phyloP scores from a whole-genome alignment of 2,888 invertebrate species.

The Leptura quadrifasciata region DNA sequence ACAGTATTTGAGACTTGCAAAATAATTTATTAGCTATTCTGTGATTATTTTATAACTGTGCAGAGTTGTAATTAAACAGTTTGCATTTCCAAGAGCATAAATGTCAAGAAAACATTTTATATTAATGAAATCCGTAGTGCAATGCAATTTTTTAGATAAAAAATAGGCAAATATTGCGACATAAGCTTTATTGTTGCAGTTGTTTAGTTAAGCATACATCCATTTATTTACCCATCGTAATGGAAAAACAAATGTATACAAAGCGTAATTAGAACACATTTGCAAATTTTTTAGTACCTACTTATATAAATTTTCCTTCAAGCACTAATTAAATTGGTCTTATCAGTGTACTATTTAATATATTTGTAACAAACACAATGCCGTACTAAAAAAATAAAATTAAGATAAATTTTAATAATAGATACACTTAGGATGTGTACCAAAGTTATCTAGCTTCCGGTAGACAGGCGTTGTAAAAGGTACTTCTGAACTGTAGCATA shows the following conservation, averaged over 20 bases:
- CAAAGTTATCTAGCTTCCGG: constrained; percentile 30
- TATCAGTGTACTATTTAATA: constrained; percentile 25
- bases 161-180: constrained; percentile 15
- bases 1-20: not conserved
- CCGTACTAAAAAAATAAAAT: constrained; percentile 31
- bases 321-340: constrained; percentile 16
- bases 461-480: constrained; percentile 9
- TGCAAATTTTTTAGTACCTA: constrained; percentile 18
- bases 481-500: constrained; percentile 1
- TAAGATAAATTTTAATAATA: constrained; percentile 38
- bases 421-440: constrained; percentile 35
- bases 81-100: not conserved
- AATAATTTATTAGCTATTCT: not conserved
- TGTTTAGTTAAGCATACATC: constrained; percentile 20
- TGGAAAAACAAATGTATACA: constrained; percentile 29
- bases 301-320: constrained; percentile 31
- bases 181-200: constrained; percentile 8
- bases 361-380: constrained; percentile 19
- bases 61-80: not conserved
- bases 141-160: constrained; percentile 15
- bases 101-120: not conserved
- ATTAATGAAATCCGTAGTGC: not conserved
- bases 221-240: constrained; percentile 18
- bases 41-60: not conserved
- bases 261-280: not conserved